phyloP scores from a whole-genome alignment of 2,113 vertebrate genomes.

The Myodes glareolus region DNA sequence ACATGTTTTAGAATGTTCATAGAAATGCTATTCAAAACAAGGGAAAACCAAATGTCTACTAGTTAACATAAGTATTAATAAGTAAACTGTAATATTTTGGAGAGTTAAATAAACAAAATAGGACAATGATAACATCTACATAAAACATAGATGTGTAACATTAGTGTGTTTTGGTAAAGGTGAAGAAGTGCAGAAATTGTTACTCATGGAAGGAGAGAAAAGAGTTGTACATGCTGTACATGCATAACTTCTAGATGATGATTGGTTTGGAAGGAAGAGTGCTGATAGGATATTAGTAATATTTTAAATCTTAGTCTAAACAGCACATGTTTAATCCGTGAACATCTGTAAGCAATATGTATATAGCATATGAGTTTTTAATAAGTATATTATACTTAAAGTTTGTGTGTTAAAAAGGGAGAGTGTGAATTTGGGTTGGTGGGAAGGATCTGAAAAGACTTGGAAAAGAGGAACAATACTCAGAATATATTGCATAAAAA shows the following conservation, averaged over 20 bases:
- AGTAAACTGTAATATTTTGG: background rate
- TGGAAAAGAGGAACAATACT: background rate
- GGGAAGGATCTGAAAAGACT: background rate
- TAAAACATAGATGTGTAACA: background rate
- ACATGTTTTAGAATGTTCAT: background rate
- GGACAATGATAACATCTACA: background rate
- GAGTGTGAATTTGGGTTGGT: too few relatives aligned
- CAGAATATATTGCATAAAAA: background rate
- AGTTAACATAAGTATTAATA: background rate
- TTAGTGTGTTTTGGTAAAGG: background rate
- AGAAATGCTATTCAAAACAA: background rate
- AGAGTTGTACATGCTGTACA: rapidly evolving
- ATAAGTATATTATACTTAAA: background rate
- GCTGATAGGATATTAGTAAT: background rate
- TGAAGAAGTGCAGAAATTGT: background rate
- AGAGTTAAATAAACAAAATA: constrained; percentile 28
- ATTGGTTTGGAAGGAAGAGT: too few relatives aligned
- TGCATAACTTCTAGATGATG: background rate
- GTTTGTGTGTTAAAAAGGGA: background rate
- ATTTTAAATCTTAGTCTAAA: background rate
- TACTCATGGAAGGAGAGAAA: background rate
- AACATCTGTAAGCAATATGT: background rate
- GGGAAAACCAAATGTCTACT: background rate
- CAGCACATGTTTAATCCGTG: background rate
- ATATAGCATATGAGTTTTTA: background rate